These are phyloP conservation scores for Amphiura filiformis DNA, from an alignment of 35 echinoderm and acorn worm species.

Conservation along the genomic window DNA sequence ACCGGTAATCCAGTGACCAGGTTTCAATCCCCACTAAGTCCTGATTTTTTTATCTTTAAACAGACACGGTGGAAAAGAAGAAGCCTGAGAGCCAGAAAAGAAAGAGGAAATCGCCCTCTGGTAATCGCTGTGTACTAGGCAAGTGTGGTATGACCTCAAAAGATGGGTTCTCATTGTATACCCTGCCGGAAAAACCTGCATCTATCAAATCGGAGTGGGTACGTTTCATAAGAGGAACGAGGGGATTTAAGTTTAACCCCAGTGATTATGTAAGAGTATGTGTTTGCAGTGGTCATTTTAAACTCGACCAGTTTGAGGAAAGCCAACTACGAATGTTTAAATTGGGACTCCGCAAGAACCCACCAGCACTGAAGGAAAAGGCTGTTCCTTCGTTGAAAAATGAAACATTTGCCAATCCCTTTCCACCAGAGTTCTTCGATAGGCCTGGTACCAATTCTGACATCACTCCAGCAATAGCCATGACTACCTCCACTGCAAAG, in stretches of 20 bases:
- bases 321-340: neutral
- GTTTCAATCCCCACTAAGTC: too few relatives aligned
- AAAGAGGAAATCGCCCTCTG: too few relatives aligned
- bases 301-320: neutral
- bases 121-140: neutral
- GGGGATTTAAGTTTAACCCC: neutral
- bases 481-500: too few relatives aligned
- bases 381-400: neutral
- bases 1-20: too few relatives aligned
- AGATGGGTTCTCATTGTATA: neutral
- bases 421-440: neutral
- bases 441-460: too few relatives aligned
- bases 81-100: too few relatives aligned
- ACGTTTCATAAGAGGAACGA: neutral
- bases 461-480: too few relatives aligned
- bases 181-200: neutral
- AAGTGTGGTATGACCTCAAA: neutral
- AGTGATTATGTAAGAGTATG: neutral
- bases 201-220: neutral
- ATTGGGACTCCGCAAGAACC: neutral
- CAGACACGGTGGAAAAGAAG: too few relatives aligned
- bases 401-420: neutral
- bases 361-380: neutral
- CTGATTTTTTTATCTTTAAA: too few relatives aligned
- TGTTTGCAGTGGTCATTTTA: neutral